phyloP scores from a whole-genome alignment of 2,888 invertebrate genomes.

The Cheilosia pagana region DNA sequence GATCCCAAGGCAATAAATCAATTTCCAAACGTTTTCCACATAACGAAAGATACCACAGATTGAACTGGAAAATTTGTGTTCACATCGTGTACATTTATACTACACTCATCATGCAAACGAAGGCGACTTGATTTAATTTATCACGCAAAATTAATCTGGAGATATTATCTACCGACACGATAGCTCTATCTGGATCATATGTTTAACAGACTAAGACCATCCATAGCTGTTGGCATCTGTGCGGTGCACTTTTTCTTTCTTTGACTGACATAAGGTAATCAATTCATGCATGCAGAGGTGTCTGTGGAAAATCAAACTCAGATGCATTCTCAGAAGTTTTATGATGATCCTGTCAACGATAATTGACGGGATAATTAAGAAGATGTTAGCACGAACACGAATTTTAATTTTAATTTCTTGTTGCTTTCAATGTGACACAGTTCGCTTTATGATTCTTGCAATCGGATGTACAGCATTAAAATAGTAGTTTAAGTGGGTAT shows the following conservation, averaged over 20 bases:
- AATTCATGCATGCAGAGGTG: constrained; percentile 7
- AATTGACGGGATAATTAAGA: background rate
- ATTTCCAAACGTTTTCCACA: background rate
- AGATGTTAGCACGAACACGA: background rate
- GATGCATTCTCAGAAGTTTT: constrained; percentile 27
- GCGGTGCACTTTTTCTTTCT: constrained; percentile 54
- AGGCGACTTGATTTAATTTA: constrained; percentile 55
- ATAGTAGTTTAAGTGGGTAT: too few species aligned
- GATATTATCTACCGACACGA: constrained; percentile 41
- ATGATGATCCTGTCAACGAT: background rate
- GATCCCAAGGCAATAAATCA: background rate
- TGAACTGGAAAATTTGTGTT: constrained; percentile 12
- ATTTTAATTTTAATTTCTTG: background rate
- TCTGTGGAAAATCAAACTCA: constrained; percentile 36
- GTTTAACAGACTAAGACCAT: constrained; percentile 53
- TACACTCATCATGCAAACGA: constrained; percentile 10
- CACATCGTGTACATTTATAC: background rate
- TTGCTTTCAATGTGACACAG: background rate
- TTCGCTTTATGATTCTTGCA: background rate
- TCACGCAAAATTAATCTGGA: constrained; percentile 53
- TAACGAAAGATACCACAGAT: constrained; percentile 7
- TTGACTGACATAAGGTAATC: constrained; percentile 24
- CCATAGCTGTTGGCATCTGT: background rate
- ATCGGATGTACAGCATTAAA: too few species aligned
- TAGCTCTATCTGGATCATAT: constrained; percentile 54